Conservation (phyloP, 2,888 invertebrate genomes). For the Hirtodrosophila duncani region DNA sequence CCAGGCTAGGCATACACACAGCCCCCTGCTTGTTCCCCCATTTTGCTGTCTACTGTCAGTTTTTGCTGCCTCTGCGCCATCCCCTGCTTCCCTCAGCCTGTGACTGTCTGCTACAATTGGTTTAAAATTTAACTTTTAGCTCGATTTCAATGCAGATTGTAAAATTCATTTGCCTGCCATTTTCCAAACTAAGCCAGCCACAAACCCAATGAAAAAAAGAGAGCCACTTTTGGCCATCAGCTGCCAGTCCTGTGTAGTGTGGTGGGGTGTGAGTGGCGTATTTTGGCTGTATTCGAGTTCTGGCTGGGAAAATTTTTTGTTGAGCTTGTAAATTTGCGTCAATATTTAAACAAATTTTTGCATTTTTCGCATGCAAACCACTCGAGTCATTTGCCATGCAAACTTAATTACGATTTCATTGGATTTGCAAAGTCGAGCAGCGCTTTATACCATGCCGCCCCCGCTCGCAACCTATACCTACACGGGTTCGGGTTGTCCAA, state of each 20-base stretch:
- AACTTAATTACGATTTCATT: constrained; percentile 64
- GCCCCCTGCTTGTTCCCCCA: background rate
- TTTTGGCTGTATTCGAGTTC: no score
- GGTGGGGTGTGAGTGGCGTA: no score
- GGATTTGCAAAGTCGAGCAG: constrained; percentile 29
- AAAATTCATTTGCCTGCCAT: constrained; percentile 21
- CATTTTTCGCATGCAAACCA: constrained; percentile 32
- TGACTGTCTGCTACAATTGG: constrained; percentile 26
- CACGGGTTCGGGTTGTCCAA: no score
- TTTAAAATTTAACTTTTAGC: constrained; percentile 46
- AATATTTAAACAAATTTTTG: constrained; percentile 55
- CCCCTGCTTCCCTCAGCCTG: background rate
- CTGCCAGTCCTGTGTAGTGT: no score
- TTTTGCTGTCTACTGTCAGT: no score
- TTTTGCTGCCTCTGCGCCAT: background rate
- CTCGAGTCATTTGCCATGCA: constrained; percentile 63
- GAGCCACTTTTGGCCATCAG: no score
- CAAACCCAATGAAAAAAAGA: constrained; percentile 38
- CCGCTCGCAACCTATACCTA: constrained; percentile 10
- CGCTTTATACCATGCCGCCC: background rate
- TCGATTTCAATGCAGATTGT: constrained; percentile 32
- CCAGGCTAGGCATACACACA: constrained; percentile 8
- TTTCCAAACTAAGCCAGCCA: background rate
- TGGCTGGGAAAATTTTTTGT: constrained; percentile 13
- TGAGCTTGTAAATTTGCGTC: constrained; percentile 46